Evolutionary conservation across 2,888 invertebrate species (phyloP).

Genomic region (Oligia latruncula): DNA sequence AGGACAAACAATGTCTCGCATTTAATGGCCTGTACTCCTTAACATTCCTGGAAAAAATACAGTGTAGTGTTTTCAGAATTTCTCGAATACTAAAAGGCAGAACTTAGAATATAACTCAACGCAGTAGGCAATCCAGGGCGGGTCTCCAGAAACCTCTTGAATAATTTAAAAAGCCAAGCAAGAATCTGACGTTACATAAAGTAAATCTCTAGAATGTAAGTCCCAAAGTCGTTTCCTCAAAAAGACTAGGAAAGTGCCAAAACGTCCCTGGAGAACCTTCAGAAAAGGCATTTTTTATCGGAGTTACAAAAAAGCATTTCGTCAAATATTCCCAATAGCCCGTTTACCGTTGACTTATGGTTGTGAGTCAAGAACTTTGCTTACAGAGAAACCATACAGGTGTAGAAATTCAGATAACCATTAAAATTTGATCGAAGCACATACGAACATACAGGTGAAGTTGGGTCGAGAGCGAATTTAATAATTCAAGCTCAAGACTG

Average conservation of each 20-base stretch:
- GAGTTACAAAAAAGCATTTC: slow-evolving; percentile 8
- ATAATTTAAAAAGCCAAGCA: slow-evolving; percentile 19
- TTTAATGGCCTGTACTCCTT: neutral
- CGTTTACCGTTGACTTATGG: slow-evolving; percentile 20
- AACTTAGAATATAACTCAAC: neutral
- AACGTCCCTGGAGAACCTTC: slow-evolving; percentile 32
- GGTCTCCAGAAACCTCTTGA: neutral
- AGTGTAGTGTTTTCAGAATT: neutral
- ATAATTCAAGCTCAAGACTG: slow-evolving; percentile 41
- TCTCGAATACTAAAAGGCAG: neutral
- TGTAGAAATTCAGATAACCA: slow-evolving; percentile 27
- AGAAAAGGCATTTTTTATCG: slow-evolving; percentile 23
- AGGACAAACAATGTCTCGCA: neutral
- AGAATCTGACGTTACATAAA: neutral
- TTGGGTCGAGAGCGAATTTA: slow-evolving; percentile 45
- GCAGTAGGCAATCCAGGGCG: neutral
- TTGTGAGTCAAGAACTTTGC: slow-evolving; percentile 16
- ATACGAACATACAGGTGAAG: slow-evolving; percentile 15
- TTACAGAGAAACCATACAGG: slow-evolving; percentile 11
- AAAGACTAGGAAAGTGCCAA: slow-evolving; percentile 14
- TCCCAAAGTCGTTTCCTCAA: slow-evolving; percentile 15
- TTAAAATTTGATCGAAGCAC: slow-evolving; percentile 40
- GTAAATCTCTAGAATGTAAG: neutral
- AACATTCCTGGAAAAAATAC: neutral
- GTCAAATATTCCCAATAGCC: slow-evolving; percentile 45